Evolutionary conservation across 2,888 invertebrate genomes (phyloP), one percentile per base, ranked within the genome.

Genomic region (Sphinx pinastri): DNA sequence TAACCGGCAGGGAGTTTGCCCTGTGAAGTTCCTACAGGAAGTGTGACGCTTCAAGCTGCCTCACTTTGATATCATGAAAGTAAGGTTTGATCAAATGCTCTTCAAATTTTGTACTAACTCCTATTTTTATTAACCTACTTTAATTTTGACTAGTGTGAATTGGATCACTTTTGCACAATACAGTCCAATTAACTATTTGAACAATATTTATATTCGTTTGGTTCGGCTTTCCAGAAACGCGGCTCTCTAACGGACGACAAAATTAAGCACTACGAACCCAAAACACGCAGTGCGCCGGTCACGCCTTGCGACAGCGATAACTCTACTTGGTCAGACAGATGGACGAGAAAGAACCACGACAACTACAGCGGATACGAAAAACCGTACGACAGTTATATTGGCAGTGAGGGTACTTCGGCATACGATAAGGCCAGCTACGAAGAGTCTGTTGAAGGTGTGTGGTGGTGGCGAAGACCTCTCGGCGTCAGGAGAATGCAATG

Each of bases 11-110:
- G 98, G 98, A 72, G 96, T 98, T 77, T 99, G 99, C 91, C 99
- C 99, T n/a, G 92, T 98, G 58, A 98, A 98, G 90, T 99, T 98
- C 87, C 95, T 99, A 74, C 98, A 98, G 94, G 98, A 99, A 94
- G 98, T 98, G 97, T 98, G 98, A 98, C 97, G 93, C 91, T 91
- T 91, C 80, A 88, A 88, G 82, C 86, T 90, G 77, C 91, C 92
- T 78, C 85, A 85, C 84, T 90, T 90, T 81, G 84, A 87, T 82
- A 81, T 87, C 76, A 85, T 88, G 77, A 88, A 87, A 84, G 91
- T 91, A 63, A 25, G 68, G 51, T 13, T 54, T 54, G 4, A 54
- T 10, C 19, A 19, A 7, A 11, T 55, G 19, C 19, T 10, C 55
- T 1, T 55, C n/a, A n/a, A 7, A 19, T 13, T 51, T 47, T 49